Base-by-base conservation (phyloP, 1,140 invertebrate genomes). In the Drosophila triauraria region DNA sequence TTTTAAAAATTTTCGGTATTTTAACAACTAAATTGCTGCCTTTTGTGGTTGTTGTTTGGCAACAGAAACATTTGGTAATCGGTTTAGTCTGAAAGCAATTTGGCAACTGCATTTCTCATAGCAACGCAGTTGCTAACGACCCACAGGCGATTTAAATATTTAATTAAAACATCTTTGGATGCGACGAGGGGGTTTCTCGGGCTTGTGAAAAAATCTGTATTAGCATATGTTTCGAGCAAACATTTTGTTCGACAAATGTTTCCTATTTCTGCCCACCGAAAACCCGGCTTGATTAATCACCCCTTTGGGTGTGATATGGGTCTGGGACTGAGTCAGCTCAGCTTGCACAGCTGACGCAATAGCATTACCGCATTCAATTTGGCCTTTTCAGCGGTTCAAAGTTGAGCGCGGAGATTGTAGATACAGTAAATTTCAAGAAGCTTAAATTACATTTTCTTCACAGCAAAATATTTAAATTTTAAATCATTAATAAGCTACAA, bases 81-180 rank as follows among this genome's bases (percentile, higher is more conserved):
- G 67, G 38, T 43, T 71, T 57, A 23, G 67, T 47, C 44, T 38
- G 9, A 20, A 71, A 62, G 30, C 63, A 76, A 83, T 83, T 84
- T 76, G 57, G 58, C 78, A 83, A 84, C 81, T 78, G 67, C 53
- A 71, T 78, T 54, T 70, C 35, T 25, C 38, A 64, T 32, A 6
- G 23, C 56, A 44, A 32, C 51, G 17, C 20, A 42, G 50, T 63
- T 56, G 48, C 48, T 17, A n/a, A 50, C 25, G 25, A 50, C 25
- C 30, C 48, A 50, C 13, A 12, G 38, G 23, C 40, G 38, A 59
- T 72, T 72, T 59, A 38, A 72, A 72, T 71, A 71, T 42, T 58
- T 43, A 32, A 72, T 58, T 71, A 57, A 72, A 71, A 35, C 51
- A 71, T 59, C 51, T 71, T 50, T 54, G 10, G 15, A 12, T 10